Conservation (phyloP, 2,888 invertebrate species). For the Drosophila pseudotalamancana region DNA sequence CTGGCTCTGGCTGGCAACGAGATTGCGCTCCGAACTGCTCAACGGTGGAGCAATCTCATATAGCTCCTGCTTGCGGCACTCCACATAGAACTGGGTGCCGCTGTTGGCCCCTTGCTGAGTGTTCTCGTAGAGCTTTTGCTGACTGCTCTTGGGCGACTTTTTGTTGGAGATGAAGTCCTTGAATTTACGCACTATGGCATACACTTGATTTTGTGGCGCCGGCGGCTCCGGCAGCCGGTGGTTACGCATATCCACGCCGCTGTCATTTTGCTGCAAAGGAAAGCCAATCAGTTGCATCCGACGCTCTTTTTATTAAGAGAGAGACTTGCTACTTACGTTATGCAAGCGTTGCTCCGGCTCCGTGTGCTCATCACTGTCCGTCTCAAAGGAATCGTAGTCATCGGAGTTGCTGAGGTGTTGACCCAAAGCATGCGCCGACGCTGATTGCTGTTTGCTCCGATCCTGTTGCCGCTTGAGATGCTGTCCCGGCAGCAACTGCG, state of each 20-base stretch:
- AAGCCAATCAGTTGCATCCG: not conserved
- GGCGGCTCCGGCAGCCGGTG: slow-evolving; percentile 87
- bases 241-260: slow-evolving; percentile 85
- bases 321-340: slow-evolving; percentile 81
- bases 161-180: slow-evolving; percentile 86
- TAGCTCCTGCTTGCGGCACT: slow-evolving; percentile 41
- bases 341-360: slow-evolving; percentile 84
- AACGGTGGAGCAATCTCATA: slow-evolving; percentile 74
- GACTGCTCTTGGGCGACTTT: slow-evolving; percentile 79
- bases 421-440: slow-evolving; percentile 72
- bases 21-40: slow-evolving; percentile 84
- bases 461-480: slow-evolving; percentile 63
- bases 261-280: slow-evolving; percentile 83
- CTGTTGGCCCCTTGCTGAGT: slow-evolving; percentile 38
- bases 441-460: slow-evolving; percentile 68
- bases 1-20: slow-evolving; percentile 26
- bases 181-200: slow-evolving; percentile 89
- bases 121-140: slow-evolving; percentile 82
- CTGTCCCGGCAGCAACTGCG: slow-evolving; percentile 59
- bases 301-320: too few species aligned
- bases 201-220: slow-evolving; percentile 85
- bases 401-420: slow-evolving; percentile 84
- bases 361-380: slow-evolving; percentile 86
- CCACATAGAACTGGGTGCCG: slow-evolving; percentile 43
- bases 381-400: slow-evolving; percentile 90